Base-by-base conservation (phyloP, 2,888 invertebrate species). In the Frankliniella fusca region DNA sequence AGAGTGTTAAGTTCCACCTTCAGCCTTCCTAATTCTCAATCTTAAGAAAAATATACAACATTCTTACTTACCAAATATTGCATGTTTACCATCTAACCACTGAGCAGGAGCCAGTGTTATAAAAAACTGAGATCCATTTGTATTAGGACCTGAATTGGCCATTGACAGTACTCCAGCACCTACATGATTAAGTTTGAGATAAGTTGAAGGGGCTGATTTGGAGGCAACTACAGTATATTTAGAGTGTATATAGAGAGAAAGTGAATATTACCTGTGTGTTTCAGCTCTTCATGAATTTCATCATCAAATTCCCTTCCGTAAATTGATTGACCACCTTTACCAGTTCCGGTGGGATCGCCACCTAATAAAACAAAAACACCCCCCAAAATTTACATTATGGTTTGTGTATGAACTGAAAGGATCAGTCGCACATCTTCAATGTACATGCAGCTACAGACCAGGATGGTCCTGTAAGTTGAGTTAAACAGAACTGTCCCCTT, bases 81-180 rank as follows among this genome's bases (percentile, higher is more conserved):
- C 92, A 88, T 99, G 99, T 88, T 98, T 98, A 18, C 97, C 95
- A 90, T 99, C 99, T 65, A 99, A 90, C 97, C 99, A 99, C 86
- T 98, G 98, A 0, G 98, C 97, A 0, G 99, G 98, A 0, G 95
- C 97, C 83, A 99, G 89, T 0, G 98, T 98, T 81, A 99, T 96
- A 86, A 99, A 99, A 90, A 99, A 99, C 88, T 99, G 99, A 50
- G 97, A 98, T 3, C 98, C 98, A 88, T 99, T 99, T 10, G 96
- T 94, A 87, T 99, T 93, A 0, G 98, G 97, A 0, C 99, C 98
- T 28, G 98, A 94, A 90, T 99, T 99, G 0, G 99, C 99, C 99
- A 99, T 99, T 0, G 98, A 97, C 61, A 93, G 85, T 82, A 93
- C 91, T 28, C 93, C 93, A 83, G 93, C 93, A 83, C 93, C 92